phyloP scores from a whole-genome alignment of 2,888 invertebrate species.

The Drosophila anomelani region DNA sequence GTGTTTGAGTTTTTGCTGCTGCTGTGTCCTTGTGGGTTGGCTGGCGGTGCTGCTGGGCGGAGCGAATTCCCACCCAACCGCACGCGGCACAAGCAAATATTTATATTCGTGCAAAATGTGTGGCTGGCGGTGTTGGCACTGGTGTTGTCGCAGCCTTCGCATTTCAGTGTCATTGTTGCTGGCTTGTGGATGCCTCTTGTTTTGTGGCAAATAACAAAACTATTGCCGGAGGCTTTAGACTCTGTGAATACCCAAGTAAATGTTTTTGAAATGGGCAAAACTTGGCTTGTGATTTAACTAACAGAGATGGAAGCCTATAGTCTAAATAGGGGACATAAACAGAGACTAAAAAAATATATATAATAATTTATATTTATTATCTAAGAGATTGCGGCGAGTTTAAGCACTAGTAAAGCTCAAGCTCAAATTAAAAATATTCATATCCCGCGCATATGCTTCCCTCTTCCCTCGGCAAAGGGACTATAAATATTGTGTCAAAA shows the following conservation, averaged over 20 bases:
- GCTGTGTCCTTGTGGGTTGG: conserved; percentile 12
- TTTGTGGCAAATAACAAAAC: conserved; percentile 34
- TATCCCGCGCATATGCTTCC: conserved; percentile 1
- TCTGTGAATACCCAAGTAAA: conserved; percentile 34
- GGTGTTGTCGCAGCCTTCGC: conserved; percentile 38
- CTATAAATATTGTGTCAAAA: conserved; percentile 38
- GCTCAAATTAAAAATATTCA: neutral
- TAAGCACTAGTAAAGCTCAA: neutral
- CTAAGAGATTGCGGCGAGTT: neutral
- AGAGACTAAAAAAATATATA: neutral
- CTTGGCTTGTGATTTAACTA: neutral
- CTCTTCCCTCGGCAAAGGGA: conserved; percentile 1
- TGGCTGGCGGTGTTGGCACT: conserved; percentile 42
- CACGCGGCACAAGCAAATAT: conserved; percentile 74
- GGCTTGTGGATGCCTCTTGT: conserved; percentile 33
- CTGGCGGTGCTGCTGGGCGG: neutral
- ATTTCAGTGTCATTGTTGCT: conserved; percentile 33
- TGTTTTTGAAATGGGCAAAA: neutral
- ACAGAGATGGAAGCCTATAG: neutral
- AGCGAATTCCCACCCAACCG: conserved; percentile 35
- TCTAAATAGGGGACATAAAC: neutral
- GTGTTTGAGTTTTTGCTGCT: conserved; percentile 26
- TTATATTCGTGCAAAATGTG: conserved; percentile 68
- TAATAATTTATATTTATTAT: neutral
- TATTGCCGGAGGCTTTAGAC: conserved; percentile 25